phyloP scores from a whole-genome alignment of 2,113 vertebrate genomes.

The Centropus bengalensis region DNA sequence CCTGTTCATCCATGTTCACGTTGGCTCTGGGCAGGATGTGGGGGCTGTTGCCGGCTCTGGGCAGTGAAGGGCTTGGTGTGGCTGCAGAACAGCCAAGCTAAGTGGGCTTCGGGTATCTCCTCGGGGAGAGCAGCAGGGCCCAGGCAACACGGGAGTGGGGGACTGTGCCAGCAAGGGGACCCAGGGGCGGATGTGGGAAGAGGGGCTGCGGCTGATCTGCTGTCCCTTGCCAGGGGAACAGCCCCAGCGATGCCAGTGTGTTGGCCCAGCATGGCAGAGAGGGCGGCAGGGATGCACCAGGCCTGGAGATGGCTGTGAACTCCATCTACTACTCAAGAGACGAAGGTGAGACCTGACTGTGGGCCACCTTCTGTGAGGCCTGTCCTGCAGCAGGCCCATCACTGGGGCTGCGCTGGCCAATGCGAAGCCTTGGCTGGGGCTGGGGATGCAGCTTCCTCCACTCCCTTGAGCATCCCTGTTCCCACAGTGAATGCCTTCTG shows the following conservation, averaged over 20 bases:
- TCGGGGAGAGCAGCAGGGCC: not conserved
- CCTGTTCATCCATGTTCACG: fast-evolving
- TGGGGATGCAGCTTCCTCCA: fast-evolving
- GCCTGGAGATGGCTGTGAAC: constrained; percentile 94
- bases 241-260: constrained; percentile 8
- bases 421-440: not conserved
- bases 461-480: not conserved
- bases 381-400: not conserved
- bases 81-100: not conserved
- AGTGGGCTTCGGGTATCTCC: not conserved
- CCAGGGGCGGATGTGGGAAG: not conserved
- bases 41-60: fast-evolving
- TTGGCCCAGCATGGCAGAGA: not conserved
- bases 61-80: not conserved
- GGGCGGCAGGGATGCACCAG: not conserved
- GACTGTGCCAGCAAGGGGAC: not conserved
- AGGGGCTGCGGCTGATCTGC: not conserved
- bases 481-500: constrained; percentile 88
- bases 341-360: constrained; percentile 78
- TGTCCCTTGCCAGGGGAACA: constrained; percentile 50
- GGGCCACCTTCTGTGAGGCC: not conserved
- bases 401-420: fast-evolving
- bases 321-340: constrained; percentile 92
- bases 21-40: not conserved
- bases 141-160: not conserved